Evolutionary conservation across 2,113 vertebrate species (phyloP), one percentile per base, ranked within the genome.

Genomic region (Istiophorus platypterus): DNA sequence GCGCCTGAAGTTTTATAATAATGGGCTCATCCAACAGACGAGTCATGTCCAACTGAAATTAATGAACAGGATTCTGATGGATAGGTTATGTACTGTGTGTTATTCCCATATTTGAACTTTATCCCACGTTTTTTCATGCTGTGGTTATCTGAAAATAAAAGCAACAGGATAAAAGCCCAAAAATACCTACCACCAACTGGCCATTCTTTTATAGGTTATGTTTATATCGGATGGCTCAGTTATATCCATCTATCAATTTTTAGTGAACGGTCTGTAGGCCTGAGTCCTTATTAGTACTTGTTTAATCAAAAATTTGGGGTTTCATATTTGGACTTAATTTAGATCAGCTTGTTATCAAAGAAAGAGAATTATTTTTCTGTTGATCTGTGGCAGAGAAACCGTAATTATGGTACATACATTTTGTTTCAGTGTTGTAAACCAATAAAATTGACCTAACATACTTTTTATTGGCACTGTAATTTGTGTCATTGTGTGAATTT

Each of bases 81-180:
- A 39, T n/a, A 52, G n/a, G 22, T 76, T 47, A 1, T 75, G 62
- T 71, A 8, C 37, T 45, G 11, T 75, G 15, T 66, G 24, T 39
- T 34, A 45, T 18, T 64, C 9, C 13, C 18, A 14, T n/a, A 62
- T 13, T 14, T 81, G 22, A 22, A 18, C 15, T 69, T 12, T 52
- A 59, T 67, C n/a, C 62, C 29, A 37, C 24, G 45, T 17, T 65
- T 45, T 13, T 39, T 52, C 17, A 31, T 52, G 24, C 31, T 63
- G 26, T 58, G 52, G n/a, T 86, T 82, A 77, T 80, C 31, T 64
- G 24, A 72, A 20, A 85, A 76, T 34, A 68, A 17, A n/a, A 63
- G 70, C 34, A 29, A 27, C 15, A 15, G 27, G 7, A 47, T 78
- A 31, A 13, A 57, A 56, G 52, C 52, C 52, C 27, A 20, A 62